Conservation (phyloP, 2,888 invertebrate species). For the Eueremaeus valkanovi region DNA sequence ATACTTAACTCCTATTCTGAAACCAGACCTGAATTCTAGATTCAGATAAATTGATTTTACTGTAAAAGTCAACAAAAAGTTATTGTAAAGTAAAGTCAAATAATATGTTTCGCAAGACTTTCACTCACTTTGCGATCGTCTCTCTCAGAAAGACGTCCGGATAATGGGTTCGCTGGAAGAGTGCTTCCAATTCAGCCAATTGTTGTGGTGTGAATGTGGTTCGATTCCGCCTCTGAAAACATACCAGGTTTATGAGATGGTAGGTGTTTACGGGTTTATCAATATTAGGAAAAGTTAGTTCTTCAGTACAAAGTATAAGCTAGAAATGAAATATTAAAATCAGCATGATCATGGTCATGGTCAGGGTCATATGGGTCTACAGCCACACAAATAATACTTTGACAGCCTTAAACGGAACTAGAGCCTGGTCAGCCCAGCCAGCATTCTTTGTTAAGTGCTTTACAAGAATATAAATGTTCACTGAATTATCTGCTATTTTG, state of each 20-base stretch:
- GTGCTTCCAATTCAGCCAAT: constrained; percentile 79
- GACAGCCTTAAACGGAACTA: too few species aligned
- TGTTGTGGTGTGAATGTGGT: constrained; percentile 93
- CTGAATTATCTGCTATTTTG: too few species aligned
- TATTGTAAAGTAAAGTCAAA: background rate
- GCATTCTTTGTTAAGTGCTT: too few species aligned
- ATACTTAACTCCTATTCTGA: constrained; percentile 66
- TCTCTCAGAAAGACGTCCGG: constrained; percentile 84
- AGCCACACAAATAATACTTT: too few species aligned
- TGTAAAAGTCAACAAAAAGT: constrained; percentile 42
- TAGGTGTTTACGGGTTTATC: too few species aligned
- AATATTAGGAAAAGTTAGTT: too few species aligned
- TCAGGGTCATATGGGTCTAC: too few species aligned
- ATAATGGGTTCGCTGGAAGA: constrained; percentile 91
- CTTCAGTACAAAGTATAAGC: too few species aligned
- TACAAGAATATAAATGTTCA: too few species aligned
- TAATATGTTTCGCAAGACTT: background rate
- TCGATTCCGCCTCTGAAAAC: constrained; percentile 73
- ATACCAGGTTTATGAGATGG: constrained; percentile 45
- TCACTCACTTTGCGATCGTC: constrained; percentile 66
- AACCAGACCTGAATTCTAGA: constrained; percentile 93
- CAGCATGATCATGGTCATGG: too few species aligned
- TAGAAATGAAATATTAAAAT: too few species aligned
- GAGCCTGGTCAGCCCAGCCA: too few species aligned
- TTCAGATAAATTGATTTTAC: constrained; percentile 83